phyloP scores from a whole-genome alignment of 2,113 vertebrate species.

The Hypomesus transpacificus region DNA sequence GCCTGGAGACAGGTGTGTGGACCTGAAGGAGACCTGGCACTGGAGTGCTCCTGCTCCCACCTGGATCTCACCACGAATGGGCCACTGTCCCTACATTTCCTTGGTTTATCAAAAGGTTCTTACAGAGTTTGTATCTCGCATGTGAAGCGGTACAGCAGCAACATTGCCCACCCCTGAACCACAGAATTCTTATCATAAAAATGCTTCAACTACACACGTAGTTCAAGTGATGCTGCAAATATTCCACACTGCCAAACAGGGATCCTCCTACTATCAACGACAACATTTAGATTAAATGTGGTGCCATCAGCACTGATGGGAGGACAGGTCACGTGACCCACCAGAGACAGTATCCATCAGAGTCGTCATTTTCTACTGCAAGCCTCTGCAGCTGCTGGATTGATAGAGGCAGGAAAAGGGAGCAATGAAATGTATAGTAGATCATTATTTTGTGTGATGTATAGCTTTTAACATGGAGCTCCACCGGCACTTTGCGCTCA shows the following conservation, averaged over 20 bases:
- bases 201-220: background rate
- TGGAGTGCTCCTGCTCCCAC: conserved; percentile 36
- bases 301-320: conserved; percentile 43
- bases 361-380: conserved; percentile 62
- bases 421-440: conserved; percentile 68
- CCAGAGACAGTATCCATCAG: conserved; percentile 63
- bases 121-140: too few relatives aligned
- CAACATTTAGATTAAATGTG: conserved; percentile 56
- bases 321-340: conserved; percentile 47
- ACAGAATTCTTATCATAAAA: background rate
- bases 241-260: conserved; percentile 19
- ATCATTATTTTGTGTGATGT: conserved; percentile 64
- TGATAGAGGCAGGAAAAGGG: conserved; percentile 65
- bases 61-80: conserved; percentile 28
- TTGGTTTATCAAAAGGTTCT: too few relatives aligned
- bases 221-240: conserved; percentile 9
- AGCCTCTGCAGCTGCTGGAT: conserved; percentile 58
- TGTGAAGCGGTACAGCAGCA: too few relatives aligned
- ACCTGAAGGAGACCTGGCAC: conserved; percentile 56
- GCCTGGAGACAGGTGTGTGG: conserved; percentile 52
- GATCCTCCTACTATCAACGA: conserved; percentile 47
- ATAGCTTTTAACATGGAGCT: conserved; percentile 40
- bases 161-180: too few relatives aligned
- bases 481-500: conserved; percentile 44
- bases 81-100: background rate